Evolutionary conservation across 2,888 invertebrate genomes (phyloP).

Genomic region (Tipula lateralis): DNA sequence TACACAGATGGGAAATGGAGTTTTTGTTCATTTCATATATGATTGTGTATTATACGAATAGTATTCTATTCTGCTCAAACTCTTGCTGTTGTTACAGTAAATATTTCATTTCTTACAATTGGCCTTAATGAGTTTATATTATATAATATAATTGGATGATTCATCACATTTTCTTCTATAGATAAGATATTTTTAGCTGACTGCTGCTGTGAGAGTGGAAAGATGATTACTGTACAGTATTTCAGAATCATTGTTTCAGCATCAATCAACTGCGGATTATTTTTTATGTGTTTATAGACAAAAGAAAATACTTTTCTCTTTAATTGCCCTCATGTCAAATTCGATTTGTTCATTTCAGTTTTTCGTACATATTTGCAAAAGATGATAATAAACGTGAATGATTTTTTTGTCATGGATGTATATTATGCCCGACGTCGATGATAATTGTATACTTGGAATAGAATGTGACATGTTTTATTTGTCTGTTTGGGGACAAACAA

Average conservation of each 20-base stretch:
- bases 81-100: neutral
- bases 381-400: neutral
- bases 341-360: neutral
- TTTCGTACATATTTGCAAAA: neutral
- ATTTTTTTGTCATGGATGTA: neutral
- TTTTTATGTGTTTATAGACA: neutral
- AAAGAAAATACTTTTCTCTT: neutral
- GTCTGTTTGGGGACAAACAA: neutral
- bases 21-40: neutral
- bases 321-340: neutral
- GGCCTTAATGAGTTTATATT: neutral
- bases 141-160: slow-evolving; percentile 8
- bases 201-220: neutral
- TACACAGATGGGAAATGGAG: neutral
- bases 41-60: neutral
- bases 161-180: slow-evolving; percentile 1
- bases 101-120: slow-evolving; percentile 1
- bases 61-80: neutral
- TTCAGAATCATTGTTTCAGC: neutral
- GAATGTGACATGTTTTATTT: neutral
- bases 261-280: slow-evolving; percentile 8
- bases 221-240: neutral
- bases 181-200: neutral
- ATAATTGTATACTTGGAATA: neutral
- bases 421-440: neutral